These are phyloP conservation scores for Drosophila diplacantha DNA, from an alignment of 2,888 invertebrate species.

Conservation along the genomic window DNA sequence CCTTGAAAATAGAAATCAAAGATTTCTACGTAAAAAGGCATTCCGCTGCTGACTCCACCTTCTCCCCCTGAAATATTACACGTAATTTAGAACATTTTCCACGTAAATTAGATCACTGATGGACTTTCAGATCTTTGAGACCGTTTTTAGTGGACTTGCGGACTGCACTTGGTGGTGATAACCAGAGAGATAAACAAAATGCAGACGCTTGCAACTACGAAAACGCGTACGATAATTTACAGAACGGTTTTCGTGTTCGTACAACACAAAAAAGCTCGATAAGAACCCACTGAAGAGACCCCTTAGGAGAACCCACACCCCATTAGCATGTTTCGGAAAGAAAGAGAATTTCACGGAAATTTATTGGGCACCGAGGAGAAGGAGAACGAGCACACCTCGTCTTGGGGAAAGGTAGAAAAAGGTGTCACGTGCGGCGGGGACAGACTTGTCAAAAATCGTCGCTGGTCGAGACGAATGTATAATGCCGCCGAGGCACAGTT, in stretches of 20 bases:
- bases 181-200: conserved; percentile 34
- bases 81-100: conserved; percentile 9
- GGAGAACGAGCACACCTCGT: conserved; percentile 31
- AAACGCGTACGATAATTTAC: conserved; percentile 48
- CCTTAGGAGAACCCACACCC: conserved; percentile 25
- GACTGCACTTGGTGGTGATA: conserved; percentile 42
- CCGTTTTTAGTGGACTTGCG: conserved; percentile 15
- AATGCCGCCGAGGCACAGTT: conserved; percentile 38
- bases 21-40: neutral
- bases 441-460: conserved; percentile 63
- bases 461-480: conserved; percentile 62
- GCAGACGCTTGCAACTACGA: conserved; percentile 13
- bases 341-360: conserved; percentile 62
- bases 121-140: neutral
- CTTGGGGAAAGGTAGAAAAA: conserved; percentile 28
- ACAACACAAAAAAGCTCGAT: conserved; percentile 42
- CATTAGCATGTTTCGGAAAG: conserved; percentile 60
- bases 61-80: neutral
- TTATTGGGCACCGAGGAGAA: conserved; percentile 48
- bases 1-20: neutral
- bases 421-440: conserved; percentile 65
- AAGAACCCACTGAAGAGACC: conserved; percentile 23
- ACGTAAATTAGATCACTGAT: neutral
- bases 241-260: conserved; percentile 43
- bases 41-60: neutral